Base-by-base conservation (phyloP, 2,797 vertebrate species). In the Zalophus californianus region DNA sequence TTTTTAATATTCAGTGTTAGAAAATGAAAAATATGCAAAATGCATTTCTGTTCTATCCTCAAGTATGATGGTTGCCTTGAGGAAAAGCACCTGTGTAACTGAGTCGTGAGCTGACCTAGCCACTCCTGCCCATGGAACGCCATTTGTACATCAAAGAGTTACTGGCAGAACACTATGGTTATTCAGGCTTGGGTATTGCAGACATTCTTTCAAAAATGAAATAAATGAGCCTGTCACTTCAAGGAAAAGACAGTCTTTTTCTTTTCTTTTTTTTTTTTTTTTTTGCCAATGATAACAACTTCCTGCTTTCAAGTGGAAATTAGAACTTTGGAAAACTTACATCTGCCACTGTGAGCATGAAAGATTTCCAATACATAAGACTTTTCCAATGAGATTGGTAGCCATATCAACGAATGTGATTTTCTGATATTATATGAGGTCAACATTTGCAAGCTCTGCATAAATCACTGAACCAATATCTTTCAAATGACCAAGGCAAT, bases 181-280 rank as follows among this genome's bases (percentile, higher is more conserved):
- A 82, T 87, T 60, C 52, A 73, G 38, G 7, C 11, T 70, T 93
- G 79, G n/a, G 15, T 88, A 91, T 79, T 95, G 38, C 38, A 96
- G 58, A 72, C n/a, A 82, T 64, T 95, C 80, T 73, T 38, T 72
- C 3, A 75, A 77, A 91, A 97, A 87, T 77, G 29, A 97, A 96
- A 72, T 58, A 92, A 93, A 21, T 25, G 29, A 94, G 20, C 25
- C 12, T 96, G 60, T 56, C 44, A 88, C 29, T 86, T 96, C 60
- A 56, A 93, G 87, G 52, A 82, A 96, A 97, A 90, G 64, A 68
- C 72, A 50, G 15, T 82, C 82, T n/a, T 68, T 90, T 56, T 90
- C 84, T 77, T 83, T 82, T n/a, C n/a, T 87, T 75, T 80, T 87
- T 41, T 35, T 35, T n/a, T n/a, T n/a, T 35, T 56, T 90, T 86